Percentiles rank a stretch among this genome's conserved stretches.
Evolutionary conservation across 2,113 vertebrate species (phyloP).

Genomic region (Rhynchopsitta pachyrhyncha): DNA sequence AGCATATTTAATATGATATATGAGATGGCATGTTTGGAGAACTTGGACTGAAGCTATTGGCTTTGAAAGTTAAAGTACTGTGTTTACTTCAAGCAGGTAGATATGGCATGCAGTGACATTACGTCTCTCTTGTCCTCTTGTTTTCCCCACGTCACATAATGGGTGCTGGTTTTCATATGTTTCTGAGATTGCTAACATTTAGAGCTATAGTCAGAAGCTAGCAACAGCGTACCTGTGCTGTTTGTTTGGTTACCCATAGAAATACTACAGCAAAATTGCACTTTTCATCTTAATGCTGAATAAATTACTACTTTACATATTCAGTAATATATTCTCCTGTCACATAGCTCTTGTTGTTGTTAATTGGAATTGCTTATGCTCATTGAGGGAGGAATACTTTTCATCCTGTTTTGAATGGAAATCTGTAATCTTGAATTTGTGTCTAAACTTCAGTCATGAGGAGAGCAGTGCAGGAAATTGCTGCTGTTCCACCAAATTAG

Average conservation of each 20-base stretch:
- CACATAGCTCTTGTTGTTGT: constrained; percentile 62
- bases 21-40: neutral
- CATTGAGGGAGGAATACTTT: constrained; percentile 66
- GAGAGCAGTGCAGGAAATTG: constrained; percentile 71
- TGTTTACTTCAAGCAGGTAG: neutral
- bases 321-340: constrained; percentile 53
- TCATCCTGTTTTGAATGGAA: constrained; percentile 65
- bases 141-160: neutral
- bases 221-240: neutral
- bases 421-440: constrained; percentile 75
- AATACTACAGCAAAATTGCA: neutral
- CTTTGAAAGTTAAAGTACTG: neutral
- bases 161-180: neutral
- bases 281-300: constrained; percentile 1
- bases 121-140: neutral
- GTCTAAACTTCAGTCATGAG: constrained; percentile 75
- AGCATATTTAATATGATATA: neutral
- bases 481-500: constrained; percentile 79
- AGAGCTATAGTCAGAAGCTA: neutral
- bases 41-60: neutral
- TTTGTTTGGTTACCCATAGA: neutral
- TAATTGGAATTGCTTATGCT: constrained; percentile 74
- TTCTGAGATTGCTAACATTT: neutral
- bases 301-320: constrained; percentile 58
- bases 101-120: neutral